phyloP scores from a whole-genome alignment of 2,113 vertebrate genomes.

The Lampris megalopsis region DNA sequence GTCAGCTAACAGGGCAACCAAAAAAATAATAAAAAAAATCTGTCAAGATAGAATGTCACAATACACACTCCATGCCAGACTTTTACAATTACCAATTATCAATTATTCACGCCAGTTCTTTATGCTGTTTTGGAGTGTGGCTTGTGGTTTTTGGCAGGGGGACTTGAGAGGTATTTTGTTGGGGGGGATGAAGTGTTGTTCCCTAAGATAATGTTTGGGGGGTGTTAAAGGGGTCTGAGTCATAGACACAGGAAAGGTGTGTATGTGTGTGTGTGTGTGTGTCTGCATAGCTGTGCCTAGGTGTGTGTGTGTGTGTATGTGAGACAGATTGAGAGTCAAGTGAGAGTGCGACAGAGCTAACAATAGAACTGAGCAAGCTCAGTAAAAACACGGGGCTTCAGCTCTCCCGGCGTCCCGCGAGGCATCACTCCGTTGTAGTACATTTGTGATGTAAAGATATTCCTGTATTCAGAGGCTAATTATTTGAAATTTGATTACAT shows the following conservation, averaged over 20 bases:
- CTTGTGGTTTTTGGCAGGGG: constrained; percentile 50
- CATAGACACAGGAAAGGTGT: not conserved
- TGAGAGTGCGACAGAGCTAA: not conserved
- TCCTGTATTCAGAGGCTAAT: not conserved
- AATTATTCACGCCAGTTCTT: constrained; percentile 68
- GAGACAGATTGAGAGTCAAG: not conserved
- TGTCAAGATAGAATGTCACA: constrained; percentile 63
- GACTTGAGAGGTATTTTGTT: constrained; percentile 50
- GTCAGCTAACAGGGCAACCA: constrained; percentile 64
- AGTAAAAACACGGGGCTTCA: constrained; percentile 16
- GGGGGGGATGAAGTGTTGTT: constrained; percentile 33
- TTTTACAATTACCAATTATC: constrained; percentile 65
- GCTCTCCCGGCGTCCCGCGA: constrained; percentile 15
- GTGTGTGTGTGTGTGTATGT: constrained; percentile 9
- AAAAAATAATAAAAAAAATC: constrained; percentile 36
- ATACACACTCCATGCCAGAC: constrained; percentile 36
- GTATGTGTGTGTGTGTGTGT: constrained; percentile 8
- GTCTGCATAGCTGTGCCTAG: not conserved
- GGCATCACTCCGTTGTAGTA: constrained; percentile 35
- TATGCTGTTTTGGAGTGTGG: constrained; percentile 56
- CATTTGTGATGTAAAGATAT: not conserved
- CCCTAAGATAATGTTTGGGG: constrained; percentile 42
- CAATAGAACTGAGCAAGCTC: constrained; percentile 24
- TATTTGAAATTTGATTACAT: constrained; percentile 7
- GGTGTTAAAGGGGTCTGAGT: constrained; percentile 26